Evolutionary conservation across 92 coral and sea anemone species (phyloP), one percentile per base, ranked within the genome.

Genomic region (Pocillopora meandrina): DNA sequence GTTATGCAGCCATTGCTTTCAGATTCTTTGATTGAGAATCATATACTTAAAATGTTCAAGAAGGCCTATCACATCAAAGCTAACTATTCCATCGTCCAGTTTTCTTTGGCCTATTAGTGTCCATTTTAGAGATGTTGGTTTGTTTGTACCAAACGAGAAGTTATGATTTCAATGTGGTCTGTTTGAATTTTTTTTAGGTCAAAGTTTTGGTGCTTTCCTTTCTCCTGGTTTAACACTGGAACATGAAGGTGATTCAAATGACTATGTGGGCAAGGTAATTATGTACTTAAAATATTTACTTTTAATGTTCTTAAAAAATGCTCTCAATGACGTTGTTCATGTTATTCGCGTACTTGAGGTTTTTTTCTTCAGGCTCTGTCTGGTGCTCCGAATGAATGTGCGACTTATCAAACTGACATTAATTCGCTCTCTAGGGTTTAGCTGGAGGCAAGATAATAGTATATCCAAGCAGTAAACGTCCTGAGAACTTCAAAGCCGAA

Each of bases 191-290:
- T 21, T 21, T 65, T 61, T 79, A 96, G 98, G 98, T 68, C 98
- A 96, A 78, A 96, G 98, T 86, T 96, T 96, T 78, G 98, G 98
- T 7, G 98, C 98, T 36, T 96, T 96, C 75, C 76, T 96, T 59
- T 83, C 98, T 21, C 93, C 95, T 83, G 98, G 98, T 19, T 71
- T 96, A 65, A 96, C 97, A 7, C 89, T 96, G 77, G 98, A 96
- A 70, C 87, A 94, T 42, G 98, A 92, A 81, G 98, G 98, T 56
- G 98, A 96, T 75, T 95, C 98, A 0, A 96, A 96, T 76, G 98
- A 96, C 80, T 96, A 96, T 79, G 98, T 96, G 12, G 98, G 98
- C 76, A 96, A 96, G 98, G 98, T 95, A 91, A 10, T 5, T 6
- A 56, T 23, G n/a, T 21, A 19, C 70, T 19, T 65, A 65, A 21